Conservation (phyloP, 2,113 vertebrate genomes). For the Sinocyclocheilus rhinocerous region DNA sequence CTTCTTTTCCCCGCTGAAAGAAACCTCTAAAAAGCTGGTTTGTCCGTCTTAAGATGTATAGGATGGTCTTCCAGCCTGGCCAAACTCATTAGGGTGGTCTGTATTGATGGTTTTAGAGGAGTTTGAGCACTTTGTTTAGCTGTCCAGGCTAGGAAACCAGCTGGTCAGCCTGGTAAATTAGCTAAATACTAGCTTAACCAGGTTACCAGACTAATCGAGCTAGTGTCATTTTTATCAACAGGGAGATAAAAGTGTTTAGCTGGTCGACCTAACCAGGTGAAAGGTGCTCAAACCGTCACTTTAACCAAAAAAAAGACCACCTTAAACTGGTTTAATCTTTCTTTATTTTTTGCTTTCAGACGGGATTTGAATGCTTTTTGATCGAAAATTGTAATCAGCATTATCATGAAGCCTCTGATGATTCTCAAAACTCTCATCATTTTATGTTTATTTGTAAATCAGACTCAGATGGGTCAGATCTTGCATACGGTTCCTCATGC, state of each 20-base stretch:
- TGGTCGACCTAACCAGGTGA: background rate
- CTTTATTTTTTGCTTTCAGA: background rate
- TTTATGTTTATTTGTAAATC: constrained; percentile 14
- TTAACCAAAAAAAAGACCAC: background rate
- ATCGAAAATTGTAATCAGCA: background rate
- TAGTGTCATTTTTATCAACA: background rate
- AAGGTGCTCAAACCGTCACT: background rate
- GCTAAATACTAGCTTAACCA: background rate
- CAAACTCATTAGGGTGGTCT: background rate
- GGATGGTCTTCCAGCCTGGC: background rate
- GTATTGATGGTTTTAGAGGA: background rate
- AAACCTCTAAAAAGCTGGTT: background rate
- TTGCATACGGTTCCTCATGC: background rate
- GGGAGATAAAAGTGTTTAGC: background rate
- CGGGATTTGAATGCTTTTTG: background rate
- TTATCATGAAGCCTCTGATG: background rate
- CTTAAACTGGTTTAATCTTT: background rate
- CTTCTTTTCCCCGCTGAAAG: background rate
- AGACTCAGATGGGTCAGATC: background rate
- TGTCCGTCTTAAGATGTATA: background rate
- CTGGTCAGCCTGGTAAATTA: background rate
- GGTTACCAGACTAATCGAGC: background rate
- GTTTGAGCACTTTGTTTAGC: background rate
- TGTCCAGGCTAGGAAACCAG: background rate
- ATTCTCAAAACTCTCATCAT: no score